Evolutionary conservation across 2,797 vertebrate genomes (phyloP).

Genomic region (Heliangelus exortis): DNA sequence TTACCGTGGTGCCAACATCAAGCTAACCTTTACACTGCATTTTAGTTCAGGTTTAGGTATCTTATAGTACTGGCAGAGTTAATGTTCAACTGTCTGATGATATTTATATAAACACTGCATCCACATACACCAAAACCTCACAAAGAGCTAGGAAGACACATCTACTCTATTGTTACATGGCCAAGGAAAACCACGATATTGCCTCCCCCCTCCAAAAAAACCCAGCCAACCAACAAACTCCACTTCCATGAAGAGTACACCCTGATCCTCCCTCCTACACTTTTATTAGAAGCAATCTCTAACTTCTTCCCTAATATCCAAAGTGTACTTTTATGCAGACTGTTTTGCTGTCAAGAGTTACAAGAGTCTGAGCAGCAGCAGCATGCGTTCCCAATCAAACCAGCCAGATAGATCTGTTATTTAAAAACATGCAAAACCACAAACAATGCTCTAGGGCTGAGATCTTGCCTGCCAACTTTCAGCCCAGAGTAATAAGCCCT

Average conservation of each 20-base stretch:
- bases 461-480: conserved; percentile 65
- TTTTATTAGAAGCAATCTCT: background rate
- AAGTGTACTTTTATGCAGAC: background rate
- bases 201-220: background rate
- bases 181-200: background rate
- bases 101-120: background rate
- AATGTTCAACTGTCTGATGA: background rate
- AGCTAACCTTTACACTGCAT: conserved; percentile 18
- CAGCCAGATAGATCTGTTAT: conserved; percentile 55
- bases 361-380: background rate
- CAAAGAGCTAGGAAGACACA: background rate
- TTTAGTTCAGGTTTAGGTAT: background rate
- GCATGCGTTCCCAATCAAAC: background rate
- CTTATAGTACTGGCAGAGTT: background rate
- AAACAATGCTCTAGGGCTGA: conserved; percentile 54
- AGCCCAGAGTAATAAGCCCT: conserved; percentile 64
- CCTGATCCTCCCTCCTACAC: background rate
- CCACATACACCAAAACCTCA: background rate
- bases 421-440: conserved; percentile 59
- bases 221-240: no score
- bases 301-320: background rate
- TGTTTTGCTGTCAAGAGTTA: background rate
- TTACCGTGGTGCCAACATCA: background rate
- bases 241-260: background rate
- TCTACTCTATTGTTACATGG: background rate